Percentiles rank a stretch among this genome's conserved stretches.
Conservation (phyloP, 2,888 invertebrate species). For the Hecatera dysodea region DNA sequence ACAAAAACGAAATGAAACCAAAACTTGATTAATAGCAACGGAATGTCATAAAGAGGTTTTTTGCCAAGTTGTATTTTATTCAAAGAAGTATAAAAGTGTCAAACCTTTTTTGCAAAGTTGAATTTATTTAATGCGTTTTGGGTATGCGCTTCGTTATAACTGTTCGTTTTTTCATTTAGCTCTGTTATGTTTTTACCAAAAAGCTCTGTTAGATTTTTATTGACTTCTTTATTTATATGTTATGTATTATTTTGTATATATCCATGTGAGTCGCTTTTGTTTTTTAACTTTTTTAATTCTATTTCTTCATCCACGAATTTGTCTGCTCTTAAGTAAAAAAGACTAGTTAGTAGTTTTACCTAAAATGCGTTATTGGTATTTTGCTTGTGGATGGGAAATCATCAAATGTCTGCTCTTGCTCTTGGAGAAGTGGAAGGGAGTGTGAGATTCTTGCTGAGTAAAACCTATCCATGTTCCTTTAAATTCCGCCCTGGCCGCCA, state of each 20-base stretch:
- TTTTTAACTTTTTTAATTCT: neutral
- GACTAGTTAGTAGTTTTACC: neutral
- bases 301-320: too few relatives aligned
- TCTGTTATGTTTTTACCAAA: conserved; percentile 14
- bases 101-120: conserved; percentile 43
- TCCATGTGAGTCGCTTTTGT: neutral
- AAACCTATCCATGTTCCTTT: too few relatives aligned
- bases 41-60: conserved; percentile 34
- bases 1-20: conserved; percentile 16
- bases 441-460: too few relatives aligned
- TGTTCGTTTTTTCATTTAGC: conserved; percentile 29
- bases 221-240: neutral
- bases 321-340: neutral
- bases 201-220: neutral
- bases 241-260: neutral
- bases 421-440: too few relatives aligned
- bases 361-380: too few relatives aligned
- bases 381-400: neutral
- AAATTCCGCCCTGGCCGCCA: too few relatives aligned
- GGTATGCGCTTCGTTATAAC: conserved; percentile 29
- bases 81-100: conserved; percentile 48
- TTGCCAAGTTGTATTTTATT: conserved; percentile 30
- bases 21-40: conserved; percentile 29
- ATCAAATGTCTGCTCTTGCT: too few relatives aligned
- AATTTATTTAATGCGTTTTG: conserved; percentile 55